Percentiles rank a stretch among this genome's conserved stretches.
Conservation (phyloP, 2,113 vertebrate species). For the Hemiprocne comata region DNA sequence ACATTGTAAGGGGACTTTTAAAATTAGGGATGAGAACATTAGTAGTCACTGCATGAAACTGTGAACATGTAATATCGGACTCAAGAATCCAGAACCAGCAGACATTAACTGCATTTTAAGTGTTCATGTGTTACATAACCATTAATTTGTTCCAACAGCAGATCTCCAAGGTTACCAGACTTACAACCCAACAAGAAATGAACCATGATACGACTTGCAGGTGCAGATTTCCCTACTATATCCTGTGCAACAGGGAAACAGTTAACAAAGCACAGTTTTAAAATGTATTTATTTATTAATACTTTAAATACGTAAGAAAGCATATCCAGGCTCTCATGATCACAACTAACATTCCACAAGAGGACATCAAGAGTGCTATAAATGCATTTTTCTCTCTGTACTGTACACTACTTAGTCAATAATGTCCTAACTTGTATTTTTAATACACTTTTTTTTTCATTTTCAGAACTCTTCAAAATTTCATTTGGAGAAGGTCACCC, state of each 20-base stretch:
- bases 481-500: neutral
- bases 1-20: neutral
- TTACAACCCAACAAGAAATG: neutral
- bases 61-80: neutral
- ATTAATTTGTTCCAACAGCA: neutral
- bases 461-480: neutral
- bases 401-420: neutral
- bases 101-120: neutral
- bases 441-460: neutral
- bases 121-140: neutral
- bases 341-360: neutral
- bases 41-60: neutral
- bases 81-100: neutral
- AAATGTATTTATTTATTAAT: neutral
- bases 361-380: neutral
- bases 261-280: neutral
- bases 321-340: neutral
- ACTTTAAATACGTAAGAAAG: neutral
- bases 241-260: neutral
- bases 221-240: neutral
- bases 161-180: neutral
- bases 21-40: neutral
- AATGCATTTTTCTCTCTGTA: neutral
- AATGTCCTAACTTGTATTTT: neutral
- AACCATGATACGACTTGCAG: neutral